Conservation (phyloP, 2,797 vertebrate species). For the Epinephelus coioides region DNA sequence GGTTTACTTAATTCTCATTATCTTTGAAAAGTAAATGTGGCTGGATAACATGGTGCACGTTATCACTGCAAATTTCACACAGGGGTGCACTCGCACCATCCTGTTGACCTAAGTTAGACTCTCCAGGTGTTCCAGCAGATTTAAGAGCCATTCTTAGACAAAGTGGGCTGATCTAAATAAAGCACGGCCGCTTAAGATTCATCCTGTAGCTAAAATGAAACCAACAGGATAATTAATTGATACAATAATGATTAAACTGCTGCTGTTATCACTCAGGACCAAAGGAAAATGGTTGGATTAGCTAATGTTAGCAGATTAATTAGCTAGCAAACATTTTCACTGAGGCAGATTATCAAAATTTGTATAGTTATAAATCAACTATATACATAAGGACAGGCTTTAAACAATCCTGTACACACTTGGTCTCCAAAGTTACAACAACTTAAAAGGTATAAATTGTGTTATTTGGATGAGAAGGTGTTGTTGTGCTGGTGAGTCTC, state of each 20-base stretch:
- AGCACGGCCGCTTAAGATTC: not conserved
- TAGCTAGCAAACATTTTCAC: not conserved
- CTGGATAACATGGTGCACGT: not conserved
- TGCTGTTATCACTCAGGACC: not conserved
- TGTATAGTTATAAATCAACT: not conserved
- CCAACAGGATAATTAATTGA: not conserved
- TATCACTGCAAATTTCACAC: not conserved
- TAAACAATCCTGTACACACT: not conserved
- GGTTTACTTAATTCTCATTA: not conserved
- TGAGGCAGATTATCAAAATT: not conserved
- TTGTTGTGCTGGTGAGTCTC: slow-evolving; percentile 14
- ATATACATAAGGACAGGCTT: not conserved
- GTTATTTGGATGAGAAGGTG: not conserved
- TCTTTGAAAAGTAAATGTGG: slow-evolving; percentile 6
- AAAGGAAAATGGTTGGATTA: not conserved
- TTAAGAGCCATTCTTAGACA: not conserved
- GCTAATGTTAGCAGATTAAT: not conserved
- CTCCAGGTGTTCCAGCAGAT: not conserved
- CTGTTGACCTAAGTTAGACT: not conserved
- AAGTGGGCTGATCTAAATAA: not conserved
- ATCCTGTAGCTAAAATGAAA: not conserved
- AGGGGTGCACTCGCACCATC: not conserved
- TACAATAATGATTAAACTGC: not conserved
- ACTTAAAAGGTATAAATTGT: slow-evolving; percentile 4
- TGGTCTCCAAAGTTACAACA: not conserved